Conservation (phyloP, 1,140 invertebrate species). For the Tribolium madens region DNA sequence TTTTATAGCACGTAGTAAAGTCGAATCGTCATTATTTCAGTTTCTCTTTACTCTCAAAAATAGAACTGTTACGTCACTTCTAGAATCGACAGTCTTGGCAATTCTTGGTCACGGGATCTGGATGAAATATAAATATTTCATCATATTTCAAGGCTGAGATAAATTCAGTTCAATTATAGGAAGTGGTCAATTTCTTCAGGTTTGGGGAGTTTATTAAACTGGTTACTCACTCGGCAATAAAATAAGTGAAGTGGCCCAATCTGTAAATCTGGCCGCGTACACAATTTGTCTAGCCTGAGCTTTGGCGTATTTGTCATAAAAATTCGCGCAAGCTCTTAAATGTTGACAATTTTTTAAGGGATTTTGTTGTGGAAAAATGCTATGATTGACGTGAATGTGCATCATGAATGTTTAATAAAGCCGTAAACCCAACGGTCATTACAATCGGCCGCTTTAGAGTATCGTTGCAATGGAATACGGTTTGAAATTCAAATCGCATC, state of each 20-base stretch:
- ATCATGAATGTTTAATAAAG: slow-evolving; percentile 33
- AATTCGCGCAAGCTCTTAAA: slow-evolving; percentile 10
- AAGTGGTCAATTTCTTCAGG: not conserved
- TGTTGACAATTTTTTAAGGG: slow-evolving; percentile 9
- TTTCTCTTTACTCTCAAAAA: slow-evolving; percentile 11
- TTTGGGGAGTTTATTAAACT: slow-evolving; percentile 18
- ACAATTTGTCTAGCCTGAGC: slow-evolving; percentile 18
- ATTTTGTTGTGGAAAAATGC: slow-evolving; percentile 9
- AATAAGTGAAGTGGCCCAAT: slow-evolving; percentile 17
- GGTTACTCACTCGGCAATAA: slow-evolving; percentile 12
- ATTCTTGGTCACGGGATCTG: not conserved
- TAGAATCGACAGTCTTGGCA: not conserved
- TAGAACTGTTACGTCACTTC: slow-evolving; percentile 5
- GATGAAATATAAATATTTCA: slow-evolving; percentile 19
- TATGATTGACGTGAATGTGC: slow-evolving; percentile 8
- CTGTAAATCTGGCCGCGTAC: slow-evolving; percentile 24
- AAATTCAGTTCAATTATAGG: not conserved
- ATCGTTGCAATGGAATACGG: slow-evolving; percentile 22
- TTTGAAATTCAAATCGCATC: slow-evolving; percentile 36
- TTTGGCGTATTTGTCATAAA: slow-evolving; percentile 13
- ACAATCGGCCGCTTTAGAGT: slow-evolving; percentile 9
- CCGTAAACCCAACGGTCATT: slow-evolving; percentile 18
- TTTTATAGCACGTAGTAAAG: not conserved
- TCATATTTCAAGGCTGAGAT: slow-evolving; percentile 1
- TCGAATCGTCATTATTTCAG: slow-evolving; percentile 17